A percentile compares a stretch with the other conserved stretches of the same genome.
These are phyloP conservation scores for Oxyscelio sp. DNA, from an alignment of 2,888 invertebrate genomes.

Conservation along the genomic window DNA sequence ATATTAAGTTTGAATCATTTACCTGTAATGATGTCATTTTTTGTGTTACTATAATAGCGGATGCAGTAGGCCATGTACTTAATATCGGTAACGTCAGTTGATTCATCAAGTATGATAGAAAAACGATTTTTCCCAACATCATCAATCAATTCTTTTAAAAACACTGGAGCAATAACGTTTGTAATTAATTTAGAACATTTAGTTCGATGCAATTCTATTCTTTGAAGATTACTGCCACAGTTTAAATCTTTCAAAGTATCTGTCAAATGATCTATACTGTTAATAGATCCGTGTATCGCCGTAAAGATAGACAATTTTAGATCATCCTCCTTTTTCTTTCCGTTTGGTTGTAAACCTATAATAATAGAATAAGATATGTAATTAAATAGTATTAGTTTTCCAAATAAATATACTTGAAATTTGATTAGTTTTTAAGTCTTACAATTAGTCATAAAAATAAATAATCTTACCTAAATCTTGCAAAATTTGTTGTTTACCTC, in stretches of 20 bases:
- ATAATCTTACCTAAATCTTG: too few relatives aligned
- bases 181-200: conserved; percentile 66
- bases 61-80: conserved; percentile 72
- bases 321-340: too few relatives aligned
- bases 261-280: conserved; percentile 20
- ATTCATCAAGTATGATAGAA: conserved; percentile 73
- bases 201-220: conserved; percentile 61
- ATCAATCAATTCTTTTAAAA: conserved; percentile 51
- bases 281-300: conserved; percentile 36
- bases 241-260: conserved; percentile 10
- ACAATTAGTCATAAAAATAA: too few relatives aligned
- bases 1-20: too few relatives aligned
- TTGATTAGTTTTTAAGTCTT: too few relatives aligned
- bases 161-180: conserved; percentile 57
- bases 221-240: conserved; percentile 22
- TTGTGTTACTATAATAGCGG: conserved; percentile 61
- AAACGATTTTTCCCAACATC: conserved; percentile 54
- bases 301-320: conserved; percentile 17
- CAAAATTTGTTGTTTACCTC: too few relatives aligned
- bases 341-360: too few relatives aligned
- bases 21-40: too few relatives aligned
- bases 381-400: too few relatives aligned
- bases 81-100: conserved; percentile 59
- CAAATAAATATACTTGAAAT: too few relatives aligned
- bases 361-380: too few relatives aligned